Conservation (phyloP, 2,113 vertebrate genomes). For the Apeltes quadracus region DNA sequence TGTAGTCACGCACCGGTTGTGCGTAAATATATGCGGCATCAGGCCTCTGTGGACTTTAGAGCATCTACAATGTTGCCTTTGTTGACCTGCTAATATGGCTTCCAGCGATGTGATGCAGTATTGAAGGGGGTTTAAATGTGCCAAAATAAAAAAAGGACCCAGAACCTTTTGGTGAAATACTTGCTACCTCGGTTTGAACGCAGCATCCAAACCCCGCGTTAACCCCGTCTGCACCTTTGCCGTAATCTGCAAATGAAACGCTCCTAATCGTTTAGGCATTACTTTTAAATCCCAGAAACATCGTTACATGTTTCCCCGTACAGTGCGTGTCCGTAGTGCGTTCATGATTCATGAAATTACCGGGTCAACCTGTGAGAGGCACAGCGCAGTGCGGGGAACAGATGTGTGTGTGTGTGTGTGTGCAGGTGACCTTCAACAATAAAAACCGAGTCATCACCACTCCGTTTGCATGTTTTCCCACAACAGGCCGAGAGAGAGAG, state of each 20-base stretch:
- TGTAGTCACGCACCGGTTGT: conserved; percentile 55
- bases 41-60: conserved; percentile 44
- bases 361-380: conserved; percentile 68
- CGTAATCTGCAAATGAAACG: not conserved
- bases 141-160: too few species aligned
- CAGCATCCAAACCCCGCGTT: too few species aligned
- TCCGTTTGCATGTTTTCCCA: conserved; percentile 63
- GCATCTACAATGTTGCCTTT: conserved; percentile 39
- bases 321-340: conserved; percentile 44
- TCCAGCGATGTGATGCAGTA: conserved; percentile 19
- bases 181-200: too few species aligned
- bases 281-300: not conserved
- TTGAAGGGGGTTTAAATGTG: not conserved
- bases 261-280: not conserved
- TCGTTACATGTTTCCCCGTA: conserved; percentile 10
- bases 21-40: conserved; percentile 58
- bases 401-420: conserved; percentile 20
- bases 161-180: too few species aligned
- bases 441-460: conserved; percentile 68
- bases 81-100: conserved; percentile 37
- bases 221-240: not conserved
- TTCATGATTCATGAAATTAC: conserved; percentile 74
- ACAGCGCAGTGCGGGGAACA: conserved; percentile 48
- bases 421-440: conserved; percentile 73
- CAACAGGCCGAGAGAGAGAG: conserved; percentile 42